These are phyloP conservation scores for Cichladusa arquata DNA, from an alignment of 2,113 vertebrate genomes.

Conservation along the genomic window DNA sequence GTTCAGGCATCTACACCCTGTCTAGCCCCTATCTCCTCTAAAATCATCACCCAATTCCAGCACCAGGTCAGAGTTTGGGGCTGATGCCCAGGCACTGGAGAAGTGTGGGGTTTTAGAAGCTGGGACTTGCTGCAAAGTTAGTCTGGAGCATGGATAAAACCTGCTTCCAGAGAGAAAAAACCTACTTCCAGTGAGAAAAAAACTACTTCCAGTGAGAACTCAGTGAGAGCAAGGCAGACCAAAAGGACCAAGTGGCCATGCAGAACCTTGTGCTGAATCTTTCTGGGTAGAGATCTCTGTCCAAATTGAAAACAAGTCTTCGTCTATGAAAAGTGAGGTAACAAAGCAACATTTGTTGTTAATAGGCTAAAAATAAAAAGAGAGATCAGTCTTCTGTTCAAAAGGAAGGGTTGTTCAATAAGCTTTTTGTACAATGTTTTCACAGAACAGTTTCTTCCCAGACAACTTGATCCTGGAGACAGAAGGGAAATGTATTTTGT, in stretches of 20 bases:
- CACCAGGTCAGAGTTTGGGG: background rate
- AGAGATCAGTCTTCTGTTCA: background rate
- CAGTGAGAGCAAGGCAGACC: background rate
- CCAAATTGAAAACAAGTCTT: background rate
- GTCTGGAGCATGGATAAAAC: background rate
- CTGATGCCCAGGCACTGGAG: background rate
- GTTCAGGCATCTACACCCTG: background rate
- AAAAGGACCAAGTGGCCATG: background rate
- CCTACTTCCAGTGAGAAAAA: background rate
- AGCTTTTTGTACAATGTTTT: conserved; percentile 30
- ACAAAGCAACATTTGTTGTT: conserved; percentile 25
- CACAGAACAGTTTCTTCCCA: background rate
- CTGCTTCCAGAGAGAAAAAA: background rate
- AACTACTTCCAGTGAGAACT: background rate
- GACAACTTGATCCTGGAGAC: background rate
- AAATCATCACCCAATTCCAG: background rate
- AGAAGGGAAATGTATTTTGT: conserved; percentile 5
- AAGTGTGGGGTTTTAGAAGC: background rate
- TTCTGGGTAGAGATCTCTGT: background rate
- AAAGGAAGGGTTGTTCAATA: conserved; percentile 10
- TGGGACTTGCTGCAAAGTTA: background rate
- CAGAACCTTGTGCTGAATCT: background rate
- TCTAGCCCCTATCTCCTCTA: background rate
- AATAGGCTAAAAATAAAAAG: conserved; percentile 31
- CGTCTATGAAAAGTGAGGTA: background rate